A percentile compares a stretch with the other conserved stretches of the same genome.
phyloP scores from a whole-genome alignment of 2,797 vertebrate genomes.

The Gadopsis marmoratus region DNA sequence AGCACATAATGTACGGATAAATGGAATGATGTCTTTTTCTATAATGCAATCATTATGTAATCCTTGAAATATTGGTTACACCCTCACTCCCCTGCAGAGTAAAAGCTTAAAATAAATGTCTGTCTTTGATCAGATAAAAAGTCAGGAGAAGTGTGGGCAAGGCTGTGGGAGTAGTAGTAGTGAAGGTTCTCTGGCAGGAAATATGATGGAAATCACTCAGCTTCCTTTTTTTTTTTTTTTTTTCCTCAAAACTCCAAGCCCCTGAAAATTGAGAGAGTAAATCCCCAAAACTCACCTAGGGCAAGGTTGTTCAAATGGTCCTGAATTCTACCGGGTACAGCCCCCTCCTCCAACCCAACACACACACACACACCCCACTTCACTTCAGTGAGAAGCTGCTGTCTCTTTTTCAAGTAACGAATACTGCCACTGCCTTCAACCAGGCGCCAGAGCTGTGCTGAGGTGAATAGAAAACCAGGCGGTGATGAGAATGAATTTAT shows the following conservation, averaged over 20 bases:
- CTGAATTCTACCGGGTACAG: constrained; percentile 56
- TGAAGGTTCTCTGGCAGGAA: constrained; percentile 67
- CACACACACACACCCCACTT: not conserved
- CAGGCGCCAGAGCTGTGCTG: constrained; percentile 25
- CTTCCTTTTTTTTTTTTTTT: constrained; percentile 37
- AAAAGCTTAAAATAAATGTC: constrained; percentile 66
- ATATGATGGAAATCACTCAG: constrained; percentile 73
- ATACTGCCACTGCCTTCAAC: constrained; percentile 33
- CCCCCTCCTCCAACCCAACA: not conserved
- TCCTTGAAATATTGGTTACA: constrained; percentile 74
- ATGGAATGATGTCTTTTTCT: constrained; percentile 50
- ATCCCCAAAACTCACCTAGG: constrained; percentile 77
- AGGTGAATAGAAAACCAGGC: constrained; percentile 29
- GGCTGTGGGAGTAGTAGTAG: constrained; percentile 49
- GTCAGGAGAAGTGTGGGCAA: constrained; percentile 63
- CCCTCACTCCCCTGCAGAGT: constrained; percentile 59
- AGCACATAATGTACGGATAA: constrained; percentile 39
- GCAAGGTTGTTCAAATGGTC: constrained; percentile 77
- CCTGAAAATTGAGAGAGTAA: constrained; percentile 77
- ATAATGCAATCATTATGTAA: constrained; percentile 79
- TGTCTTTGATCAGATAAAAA: constrained; percentile 76
- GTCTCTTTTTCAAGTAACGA: constrained; percentile 47
- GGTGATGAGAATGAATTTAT: constrained; percentile 58
- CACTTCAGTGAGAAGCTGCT: constrained; percentile 43
- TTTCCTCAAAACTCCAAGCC: constrained; percentile 50